Conservation (phyloP, 2,888 invertebrate genomes). For the Drosophila putrida region DNA sequence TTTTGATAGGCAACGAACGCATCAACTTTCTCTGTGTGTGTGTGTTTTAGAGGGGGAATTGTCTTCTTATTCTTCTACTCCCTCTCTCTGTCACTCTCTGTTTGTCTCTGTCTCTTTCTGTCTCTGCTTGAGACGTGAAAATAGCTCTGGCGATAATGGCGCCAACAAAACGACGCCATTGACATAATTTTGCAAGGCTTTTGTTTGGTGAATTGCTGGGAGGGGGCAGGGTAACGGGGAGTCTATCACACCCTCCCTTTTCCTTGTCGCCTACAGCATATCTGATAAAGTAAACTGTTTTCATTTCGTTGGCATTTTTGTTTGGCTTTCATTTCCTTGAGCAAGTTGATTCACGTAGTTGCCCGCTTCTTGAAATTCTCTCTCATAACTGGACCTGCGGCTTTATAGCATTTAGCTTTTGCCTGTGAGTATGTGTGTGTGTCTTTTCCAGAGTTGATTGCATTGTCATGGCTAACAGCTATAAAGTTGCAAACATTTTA, state of each 20-base stretch:
- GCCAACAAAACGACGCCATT: slow-evolving; percentile 54
- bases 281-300: slow-evolving; percentile 47
- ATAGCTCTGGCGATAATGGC: slow-evolving; percentile 63
- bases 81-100: not conserved
- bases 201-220: slow-evolving; percentile 49
- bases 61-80: slow-evolving; percentile 2
- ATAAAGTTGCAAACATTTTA: not conserved
- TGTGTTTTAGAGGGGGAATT: slow-evolving; percentile 16
- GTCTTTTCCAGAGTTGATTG: slow-evolving; percentile 22
- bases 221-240: not conserved
- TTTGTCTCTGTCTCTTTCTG: not conserved
- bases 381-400: slow-evolving; percentile 40
- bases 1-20: slow-evolving; percentile 66
- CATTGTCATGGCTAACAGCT: slow-evolving; percentile 19
- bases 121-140: slow-evolving; percentile 35
- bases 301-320: slow-evolving; percentile 49
- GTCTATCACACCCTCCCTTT: slow-evolving; percentile 1
- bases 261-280: not conserved
- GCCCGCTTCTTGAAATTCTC: slow-evolving; percentile 1
- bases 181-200: slow-evolving; percentile 65
- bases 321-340: slow-evolving; percentile 65
- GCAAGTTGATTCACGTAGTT: slow-evolving; percentile 48
- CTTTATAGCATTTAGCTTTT: slow-evolving; percentile 27
- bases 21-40: slow-evolving; percentile 39
- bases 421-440: slow-evolving; percentile 2